These are phyloP conservation scores for Trinorchestia longiramus DNA, from an alignment of 1,140 invertebrate genomes.

Conservation along the genomic window DNA sequence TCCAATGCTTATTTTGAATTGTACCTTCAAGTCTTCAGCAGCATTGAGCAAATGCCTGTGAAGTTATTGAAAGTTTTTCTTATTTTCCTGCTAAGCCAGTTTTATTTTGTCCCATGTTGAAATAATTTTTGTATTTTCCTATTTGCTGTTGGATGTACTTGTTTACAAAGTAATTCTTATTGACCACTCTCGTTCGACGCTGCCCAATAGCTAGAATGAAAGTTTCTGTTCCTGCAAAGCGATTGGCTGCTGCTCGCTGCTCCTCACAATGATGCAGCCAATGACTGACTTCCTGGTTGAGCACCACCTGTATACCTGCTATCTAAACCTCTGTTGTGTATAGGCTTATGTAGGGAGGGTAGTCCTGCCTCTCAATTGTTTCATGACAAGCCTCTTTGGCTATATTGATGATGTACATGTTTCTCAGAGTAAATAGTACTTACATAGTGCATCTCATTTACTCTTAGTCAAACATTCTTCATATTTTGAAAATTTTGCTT, in stretches of 20 bases:
- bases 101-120: neutral
- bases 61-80: neutral
- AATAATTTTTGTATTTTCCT: neutral
- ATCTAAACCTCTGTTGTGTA: neutral
- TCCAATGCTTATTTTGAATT: neutral
- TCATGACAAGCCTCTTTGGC: neutral
- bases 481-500: no score
- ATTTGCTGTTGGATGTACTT: neutral
- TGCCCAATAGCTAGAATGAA: neutral
- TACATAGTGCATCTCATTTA: no score
- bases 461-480: no score
- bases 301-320: neutral
- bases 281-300: slow-evolving; percentile 34
- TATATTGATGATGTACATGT: neutral
- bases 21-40: neutral
- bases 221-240: slow-evolving; percentile 1
- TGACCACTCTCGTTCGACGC: neutral
- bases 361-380: neutral
- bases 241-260: neutral
- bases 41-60: neutral
- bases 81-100: neutral
- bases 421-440: no score
- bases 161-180: neutral
- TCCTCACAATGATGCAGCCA: slow-evolving; percentile 10
- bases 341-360: neutral